Percentiles rank a stretch among this genome's conserved stretches.
phyloP scores from a whole-genome alignment of 2,888 invertebrate genomes.

The Drosophila neotestacea region DNA sequence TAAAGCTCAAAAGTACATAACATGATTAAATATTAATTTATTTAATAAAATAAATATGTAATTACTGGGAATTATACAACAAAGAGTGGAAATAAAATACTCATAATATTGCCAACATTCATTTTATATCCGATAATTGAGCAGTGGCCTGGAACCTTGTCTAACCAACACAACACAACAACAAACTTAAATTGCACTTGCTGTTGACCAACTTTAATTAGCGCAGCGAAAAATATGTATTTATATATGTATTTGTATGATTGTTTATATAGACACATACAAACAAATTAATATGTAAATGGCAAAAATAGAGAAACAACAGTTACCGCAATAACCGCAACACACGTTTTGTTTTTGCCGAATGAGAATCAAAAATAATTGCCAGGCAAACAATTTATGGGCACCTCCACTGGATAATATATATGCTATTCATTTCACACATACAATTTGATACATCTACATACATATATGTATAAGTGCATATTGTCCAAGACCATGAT shows the following conservation, averaged over 20 bases:
- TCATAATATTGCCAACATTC: conserved; percentile 1
- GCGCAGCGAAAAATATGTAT: conserved; percentile 25
- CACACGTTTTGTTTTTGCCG: conserved; percentile 28
- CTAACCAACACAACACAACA: conserved; percentile 12
- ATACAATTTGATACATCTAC: conserved; percentile 5
- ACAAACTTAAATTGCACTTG: conserved; percentile 37
- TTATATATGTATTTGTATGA: conserved; percentile 7
- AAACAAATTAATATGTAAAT: conserved; percentile 31
- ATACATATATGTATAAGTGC: not conserved
- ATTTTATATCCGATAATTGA: conserved; percentile 10
- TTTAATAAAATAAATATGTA: not conserved
- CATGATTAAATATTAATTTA: not conserved
- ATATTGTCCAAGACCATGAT: conserved; percentile 29
- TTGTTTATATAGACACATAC: not conserved
- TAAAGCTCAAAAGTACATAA: not conserved
- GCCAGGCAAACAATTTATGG: conserved; percentile 47
- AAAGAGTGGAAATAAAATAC: conserved; percentile 1
- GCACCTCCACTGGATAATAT: conserved; percentile 16
- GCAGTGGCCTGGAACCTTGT: conserved; percentile 16
- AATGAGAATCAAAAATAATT: conserved; percentile 58
- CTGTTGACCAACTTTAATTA: conserved; percentile 49
- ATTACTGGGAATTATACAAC: not conserved
- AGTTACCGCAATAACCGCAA: conserved; percentile 57
- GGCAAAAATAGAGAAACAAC: conserved; percentile 30
- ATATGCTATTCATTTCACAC: not conserved